phyloP scores from a whole-genome alignment of 1,140 invertebrate species.

The Atta colombica region DNA sequence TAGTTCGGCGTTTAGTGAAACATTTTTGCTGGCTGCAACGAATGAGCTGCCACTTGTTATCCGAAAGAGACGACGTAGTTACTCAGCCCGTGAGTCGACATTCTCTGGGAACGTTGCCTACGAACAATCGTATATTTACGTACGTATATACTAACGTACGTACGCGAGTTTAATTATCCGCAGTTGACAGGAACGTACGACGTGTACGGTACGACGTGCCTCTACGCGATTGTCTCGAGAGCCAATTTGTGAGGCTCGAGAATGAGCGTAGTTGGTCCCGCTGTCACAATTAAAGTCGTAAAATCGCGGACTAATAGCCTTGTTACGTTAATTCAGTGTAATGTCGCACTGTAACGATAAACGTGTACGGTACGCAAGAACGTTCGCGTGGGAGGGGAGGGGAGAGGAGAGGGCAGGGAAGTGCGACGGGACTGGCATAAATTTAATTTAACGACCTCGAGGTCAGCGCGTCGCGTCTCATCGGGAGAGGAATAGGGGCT shows the following conservation, averaged over 20 bases:
- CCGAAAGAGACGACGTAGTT: slow-evolving; percentile 27
- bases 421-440: slow-evolving; percentile 42
- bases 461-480: slow-evolving; percentile 21
- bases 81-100: background rate
- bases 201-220: slow-evolving; percentile 33
- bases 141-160: background rate
- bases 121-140: slow-evolving; percentile 33
- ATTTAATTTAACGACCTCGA: slow-evolving; percentile 65
- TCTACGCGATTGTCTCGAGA: slow-evolving; percentile 65
- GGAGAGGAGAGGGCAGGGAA: background rate
- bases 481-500: background rate
- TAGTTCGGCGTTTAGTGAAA: slow-evolving; percentile 32
- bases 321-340: slow-evolving; percentile 74
- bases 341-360: slow-evolving; percentile 58
- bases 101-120: slow-evolving; percentile 24
- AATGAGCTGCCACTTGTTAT: slow-evolving; percentile 28
- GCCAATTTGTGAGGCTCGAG: slow-evolving; percentile 70
- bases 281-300: slow-evolving; percentile 77
- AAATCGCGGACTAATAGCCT: slow-evolving; percentile 75
- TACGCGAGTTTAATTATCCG: slow-evolving; percentile 70
- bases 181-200: slow-evolving; percentile 64
- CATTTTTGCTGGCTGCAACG: slow-evolving; percentile 24
- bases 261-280: slow-evolving; percentile 47
- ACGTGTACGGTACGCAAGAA: slow-evolving; percentile 23
- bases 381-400: background rate